Evolutionary conservation across 2,888 invertebrate species (phyloP).

Genomic region (Allygus modestus): DNA sequence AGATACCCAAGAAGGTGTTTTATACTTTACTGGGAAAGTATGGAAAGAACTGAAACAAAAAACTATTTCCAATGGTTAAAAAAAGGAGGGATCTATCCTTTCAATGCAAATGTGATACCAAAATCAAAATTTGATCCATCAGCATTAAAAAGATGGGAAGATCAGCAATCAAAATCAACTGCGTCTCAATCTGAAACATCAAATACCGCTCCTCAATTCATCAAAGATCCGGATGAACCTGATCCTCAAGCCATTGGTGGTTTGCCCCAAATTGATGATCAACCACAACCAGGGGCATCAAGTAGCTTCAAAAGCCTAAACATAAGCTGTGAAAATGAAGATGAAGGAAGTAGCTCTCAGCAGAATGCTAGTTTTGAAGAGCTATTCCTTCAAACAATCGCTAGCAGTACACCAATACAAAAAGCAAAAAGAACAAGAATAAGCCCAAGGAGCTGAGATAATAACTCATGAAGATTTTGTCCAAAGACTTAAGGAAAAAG

Average conservation of each 20-base stretch:
- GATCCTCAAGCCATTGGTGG: not conserved
- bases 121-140: slow-evolving; percentile 49
- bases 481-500: slow-evolving; percentile 31
- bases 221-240: too few relatives aligned
- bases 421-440: slow-evolving; percentile 34
- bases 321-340: slow-evolving; percentile 11
- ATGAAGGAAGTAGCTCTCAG: not conserved
- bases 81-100: slow-evolving; percentile 70
- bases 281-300: not conserved
- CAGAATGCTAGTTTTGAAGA: slow-evolving; percentile 32
- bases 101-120: slow-evolving; percentile 64
- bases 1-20: slow-evolving; percentile 60
- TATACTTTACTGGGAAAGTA: slow-evolving; percentile 65
- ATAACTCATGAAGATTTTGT: slow-evolving; percentile 66
- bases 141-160: slow-evolving; percentile 35
- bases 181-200: too few relatives aligned
- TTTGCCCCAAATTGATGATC: not conserved
- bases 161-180: slow-evolving; percentile 27
- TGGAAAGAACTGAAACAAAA: slow-evolving; percentile 68
- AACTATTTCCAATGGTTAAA: slow-evolving; percentile 68
- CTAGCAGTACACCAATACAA: not conserved
- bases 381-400: not conserved
- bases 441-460: slow-evolving; percentile 69
- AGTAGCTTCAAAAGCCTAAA: not conserved
- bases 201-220: too few relatives aligned